Base-by-base conservation (phyloP, 2,888 invertebrate genomes). In the Melanargia galathea region DNA sequence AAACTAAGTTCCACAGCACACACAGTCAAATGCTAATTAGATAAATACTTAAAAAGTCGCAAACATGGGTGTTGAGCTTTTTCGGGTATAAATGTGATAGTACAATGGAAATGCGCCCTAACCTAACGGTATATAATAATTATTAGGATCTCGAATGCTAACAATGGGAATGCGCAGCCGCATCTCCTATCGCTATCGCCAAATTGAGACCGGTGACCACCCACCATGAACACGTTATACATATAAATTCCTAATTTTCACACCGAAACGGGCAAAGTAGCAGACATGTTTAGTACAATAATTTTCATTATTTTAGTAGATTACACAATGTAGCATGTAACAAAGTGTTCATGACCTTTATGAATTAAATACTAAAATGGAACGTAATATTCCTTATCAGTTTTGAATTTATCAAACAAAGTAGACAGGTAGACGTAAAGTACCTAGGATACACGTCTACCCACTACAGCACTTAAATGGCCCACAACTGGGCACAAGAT, bases 91-190 rank as follows among this genome's bases (percentile, higher is more conserved):
- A n/a, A n/a, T n/a, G n/a, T n/a, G n/a, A n/a, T n/a, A n/a, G n/a
- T 58, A 43, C 40, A 70, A 65, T 68, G 70, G 68, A 70, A 49
- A 63, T 62, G 13, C 45, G 45, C 45, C 2, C n/a, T 22, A 24
- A 11, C 10, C 16, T 70, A 70, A 68, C 70, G 66, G 69, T 66
- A 26, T 43, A 65, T 20, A 6, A 56, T 45, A 57, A 46, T 57
- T 40, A 64, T 72, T 66, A 49, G 66, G 65, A 54, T 62, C 45
- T 38, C 55, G 20, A 49, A 59, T 60, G 24, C 18, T 40, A 75
- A 83, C 83, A 83, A 83, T 77, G 74, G 69, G 70, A 61, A 71
- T 70, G 68, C 69, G 75, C 72, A 72, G 73, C 75, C 81, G 81
- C 80, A 78, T 80, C 81, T 79, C 80, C 78, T 79, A 77, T 78